phyloP scores from a whole-genome alignment of 2,888 invertebrate species.

The Trichacis sp. region DNA sequence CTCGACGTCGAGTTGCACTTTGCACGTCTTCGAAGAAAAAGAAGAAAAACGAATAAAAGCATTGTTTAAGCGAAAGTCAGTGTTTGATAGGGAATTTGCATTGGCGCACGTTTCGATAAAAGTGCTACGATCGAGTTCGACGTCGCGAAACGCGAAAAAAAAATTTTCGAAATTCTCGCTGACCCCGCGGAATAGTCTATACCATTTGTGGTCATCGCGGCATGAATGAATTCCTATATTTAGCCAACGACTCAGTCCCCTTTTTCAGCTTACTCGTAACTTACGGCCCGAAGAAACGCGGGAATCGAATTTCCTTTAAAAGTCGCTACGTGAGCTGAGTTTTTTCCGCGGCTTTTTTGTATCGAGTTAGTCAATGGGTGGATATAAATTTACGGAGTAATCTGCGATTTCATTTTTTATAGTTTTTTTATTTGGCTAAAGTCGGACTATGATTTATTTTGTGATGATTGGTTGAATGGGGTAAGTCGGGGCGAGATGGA shows the following conservation, averaged over 20 bases:
- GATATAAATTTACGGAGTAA: no score
- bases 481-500: no score
- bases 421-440: no score
- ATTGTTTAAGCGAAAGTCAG: neutral
- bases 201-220: constrained; percentile 3
- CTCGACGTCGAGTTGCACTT: no score
- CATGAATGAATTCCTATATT: constrained; percentile 14
- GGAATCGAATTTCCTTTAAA: constrained; percentile 6
- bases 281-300: neutral
- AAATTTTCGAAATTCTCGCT: neutral
- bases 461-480: no score
- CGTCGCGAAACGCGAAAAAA: neutral
- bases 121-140: neutral
- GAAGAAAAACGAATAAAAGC: neutral
- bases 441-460: no score
- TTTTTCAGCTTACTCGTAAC: constrained; percentile 7
- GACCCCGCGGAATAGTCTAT: neutral
- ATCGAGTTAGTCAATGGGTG: no score
- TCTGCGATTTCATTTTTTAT: no score
- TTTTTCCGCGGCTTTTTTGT: neutral
- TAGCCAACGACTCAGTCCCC: constrained; percentile 6
- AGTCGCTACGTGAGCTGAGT: neutral
- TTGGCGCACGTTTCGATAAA: neutral
- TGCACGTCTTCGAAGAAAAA: no score
- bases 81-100: neutral